Evolutionary conservation across 1,140 invertebrate species (phyloP).

Genomic region (Plodia interpunctella): DNA sequence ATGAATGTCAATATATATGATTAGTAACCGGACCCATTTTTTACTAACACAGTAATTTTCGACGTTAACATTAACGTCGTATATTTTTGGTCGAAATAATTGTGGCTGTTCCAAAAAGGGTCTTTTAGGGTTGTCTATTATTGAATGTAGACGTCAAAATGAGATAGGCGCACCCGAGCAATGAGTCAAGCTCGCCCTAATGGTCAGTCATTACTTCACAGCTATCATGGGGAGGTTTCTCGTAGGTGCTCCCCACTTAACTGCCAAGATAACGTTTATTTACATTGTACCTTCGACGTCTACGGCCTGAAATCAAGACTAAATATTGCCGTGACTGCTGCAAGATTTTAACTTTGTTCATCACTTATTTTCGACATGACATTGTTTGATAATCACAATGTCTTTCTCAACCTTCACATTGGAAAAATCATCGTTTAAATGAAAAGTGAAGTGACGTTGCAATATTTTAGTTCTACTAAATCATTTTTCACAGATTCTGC

Average conservation of each 20-base stretch:
- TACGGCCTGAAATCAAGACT: not conserved
- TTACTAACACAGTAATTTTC: too few relatives aligned
- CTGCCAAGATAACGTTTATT: conserved; percentile 1
- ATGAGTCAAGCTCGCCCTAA: not conserved
- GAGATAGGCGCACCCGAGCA: not conserved
- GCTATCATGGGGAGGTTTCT: not conserved
- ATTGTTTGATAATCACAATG: too few relatives aligned
- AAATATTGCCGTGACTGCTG: too few relatives aligned
- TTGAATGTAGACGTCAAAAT: not conserved
- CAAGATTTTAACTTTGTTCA: too few relatives aligned
- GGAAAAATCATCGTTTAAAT: too few relatives aligned
- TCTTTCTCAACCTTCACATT: too few relatives aligned
- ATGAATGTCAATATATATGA: not conserved
- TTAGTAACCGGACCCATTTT: too few relatives aligned
- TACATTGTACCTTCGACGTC: not conserved
- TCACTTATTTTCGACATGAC: too few relatives aligned
- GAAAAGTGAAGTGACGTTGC: too few relatives aligned
- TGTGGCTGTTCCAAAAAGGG: not conserved
- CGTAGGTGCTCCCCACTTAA: not conserved
- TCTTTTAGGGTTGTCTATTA: not conserved
- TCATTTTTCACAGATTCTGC: too few relatives aligned
- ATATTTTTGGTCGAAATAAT: not conserved
- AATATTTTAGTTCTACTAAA: too few relatives aligned
- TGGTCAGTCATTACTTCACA: not conserved
- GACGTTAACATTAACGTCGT: not conserved